Base-by-base conservation (phyloP, 2,113 vertebrate species). In the Nibea albiflora region DNA sequence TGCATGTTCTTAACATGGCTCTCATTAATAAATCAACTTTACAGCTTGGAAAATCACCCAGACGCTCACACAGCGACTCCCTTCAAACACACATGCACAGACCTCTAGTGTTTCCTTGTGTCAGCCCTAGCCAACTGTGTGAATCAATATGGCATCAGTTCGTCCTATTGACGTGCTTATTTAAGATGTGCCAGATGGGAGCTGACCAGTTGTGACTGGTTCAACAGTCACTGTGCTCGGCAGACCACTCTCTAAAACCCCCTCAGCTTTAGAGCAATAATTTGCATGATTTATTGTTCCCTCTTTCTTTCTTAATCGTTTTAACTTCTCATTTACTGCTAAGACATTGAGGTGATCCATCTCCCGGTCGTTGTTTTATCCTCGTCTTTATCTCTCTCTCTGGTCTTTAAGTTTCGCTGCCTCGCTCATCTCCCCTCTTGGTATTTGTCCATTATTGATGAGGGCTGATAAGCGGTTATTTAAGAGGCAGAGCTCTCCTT, bases 391-490 rank as follows among this genome's bases (percentile, higher is more conserved):
- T 63, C 50, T 58, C n/a, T 19, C 56, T 42, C 19, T 66, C 24
- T 54, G 16, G 20, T 84, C 69, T 73, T 67, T 20, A 76, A 69
- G 71, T 73, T 53, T 67, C 2, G 50, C 72, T 80, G 49, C 57
- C 24, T 70, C 3, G 24, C 69, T 79, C 58, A 54, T 80, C 72
- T 54, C 26, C 56, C 84, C 68, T 67, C 75, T 74, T 79, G 64
- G 71, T 80, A 70, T 71, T 68, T 69, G 56, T 88, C 72, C 72
- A 90, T 91, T 75, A 91, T 92, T 92, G 63, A 93, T 87, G 78
- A 84, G 76, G 62, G 44, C 62, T 73, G 84, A 86, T 91, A 76
- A 81, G 77, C 39, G 42, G 73, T 87, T 81, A 75, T 84, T 89
- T 86, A 92, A 84, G 74, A 89, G 62, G 77, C 57, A 80, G 60